Evolutionary conservation across 2,888 invertebrate species (phyloP), one percentile per base, ranked within the genome.

Genomic region (Thereva unica): DNA sequence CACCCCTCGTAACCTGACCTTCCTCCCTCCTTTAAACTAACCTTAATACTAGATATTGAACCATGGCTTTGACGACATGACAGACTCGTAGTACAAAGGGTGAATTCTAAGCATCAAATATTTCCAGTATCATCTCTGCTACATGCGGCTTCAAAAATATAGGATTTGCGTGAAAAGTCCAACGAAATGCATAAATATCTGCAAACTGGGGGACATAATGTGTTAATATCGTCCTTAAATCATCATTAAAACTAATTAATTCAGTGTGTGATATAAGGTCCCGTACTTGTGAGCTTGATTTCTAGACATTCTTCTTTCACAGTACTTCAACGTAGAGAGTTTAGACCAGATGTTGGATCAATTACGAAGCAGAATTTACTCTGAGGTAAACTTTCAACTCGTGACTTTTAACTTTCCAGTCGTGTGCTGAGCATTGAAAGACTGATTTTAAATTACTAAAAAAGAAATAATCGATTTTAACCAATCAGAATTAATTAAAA

Each of bases 341-440:
- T 66, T 73, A 70, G 74, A 73, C 71, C 72, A 73, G 71, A 71
- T 74, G 71, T 73, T 72, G 75, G 74, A 74, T 71, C 68, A 71
- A 68, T 70, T 74, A 71, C 73, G 73, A 72, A 74, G 73, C 71
- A 74, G 72, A 72, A 68, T 75, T 65, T 73, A 73, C 69, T 71
- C 73, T 67, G 72, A 74, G 75, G 75, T 75, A 75, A 75, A 71
- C 61, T 67, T 42, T 23, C 23, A 49, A 6, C 23, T 49, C 4
- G 10, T 6, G 12, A 52, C 9, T 35, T 35, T 52, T 35, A 23
- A 3, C 9, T 52, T 52, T 52, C 4, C 3, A 52, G 12, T 23
- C 4, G 8, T 42, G 42, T 23, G n/a, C 3, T 42, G n/a, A 50
- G 5, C 10, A 8, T 50, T 9, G 12, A 50, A 34, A 44, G 37